Evolutionary conservation across 2,888 invertebrate genomes (phyloP).

Genomic region (Seira musarum): DNA sequence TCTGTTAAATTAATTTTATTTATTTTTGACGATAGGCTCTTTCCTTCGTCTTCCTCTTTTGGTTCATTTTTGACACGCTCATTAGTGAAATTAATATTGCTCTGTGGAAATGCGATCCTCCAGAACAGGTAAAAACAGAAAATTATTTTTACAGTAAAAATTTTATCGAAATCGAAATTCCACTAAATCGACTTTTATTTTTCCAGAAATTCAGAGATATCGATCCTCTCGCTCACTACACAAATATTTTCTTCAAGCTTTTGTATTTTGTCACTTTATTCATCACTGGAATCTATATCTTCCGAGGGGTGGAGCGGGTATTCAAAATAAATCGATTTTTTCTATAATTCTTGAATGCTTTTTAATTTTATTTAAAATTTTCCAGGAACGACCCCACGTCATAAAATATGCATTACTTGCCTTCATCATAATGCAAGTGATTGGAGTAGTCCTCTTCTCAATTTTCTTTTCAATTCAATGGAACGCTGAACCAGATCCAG

Average conservation of each 20-base stretch:
- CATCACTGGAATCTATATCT: conserved; percentile 57
- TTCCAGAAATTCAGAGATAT: conserved; percentile 45
- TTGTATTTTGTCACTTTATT: conserved; percentile 47
- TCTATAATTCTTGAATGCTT: conserved; percentile 5
- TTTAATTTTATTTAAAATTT: conserved; percentile 4
- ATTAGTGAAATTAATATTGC: conserved; percentile 56
- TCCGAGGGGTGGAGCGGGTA: conserved; percentile 62
- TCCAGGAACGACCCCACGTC: conserved; percentile 44
- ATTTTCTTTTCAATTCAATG: conserved; percentile 49
- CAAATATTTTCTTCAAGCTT: conserved; percentile 54
- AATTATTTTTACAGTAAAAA: background rate
- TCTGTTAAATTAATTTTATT: background rate
- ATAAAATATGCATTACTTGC: conserved; percentile 52
- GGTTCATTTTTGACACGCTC: conserved; percentile 61
- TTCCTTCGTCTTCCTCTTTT: conserved; percentile 54
- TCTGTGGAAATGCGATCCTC: conserved; percentile 57
- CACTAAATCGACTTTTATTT: conserved; percentile 4
- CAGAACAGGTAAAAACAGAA: conserved; percentile 39
- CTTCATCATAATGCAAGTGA: conserved; percentile 54
- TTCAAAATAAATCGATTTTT: conserved; percentile 2
- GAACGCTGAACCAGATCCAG: conserved; percentile 32
- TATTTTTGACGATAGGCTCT: conserved; percentile 44
- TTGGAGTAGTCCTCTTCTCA: conserved; percentile 48
- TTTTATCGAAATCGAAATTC: conserved; percentile 10
- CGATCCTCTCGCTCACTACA: conserved; percentile 47